A percentile compares a stretch with the other conserved stretches of the same genome.
Evolutionary conservation across 2,113 vertebrate species (phyloP).

Genomic region (Callipepla squamata): DNA sequence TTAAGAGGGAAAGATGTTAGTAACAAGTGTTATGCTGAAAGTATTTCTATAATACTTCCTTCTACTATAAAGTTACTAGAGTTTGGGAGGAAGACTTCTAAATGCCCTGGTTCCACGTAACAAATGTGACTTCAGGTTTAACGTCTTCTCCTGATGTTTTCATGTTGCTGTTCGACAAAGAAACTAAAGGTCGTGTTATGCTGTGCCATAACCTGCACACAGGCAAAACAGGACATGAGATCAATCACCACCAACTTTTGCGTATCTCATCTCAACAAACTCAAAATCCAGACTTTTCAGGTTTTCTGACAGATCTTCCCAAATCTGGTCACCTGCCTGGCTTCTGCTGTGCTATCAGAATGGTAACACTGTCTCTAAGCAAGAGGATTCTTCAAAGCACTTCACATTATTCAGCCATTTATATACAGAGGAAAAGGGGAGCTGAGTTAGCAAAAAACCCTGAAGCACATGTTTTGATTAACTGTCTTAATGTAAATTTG

Average conservation of each 20-base stretch:
- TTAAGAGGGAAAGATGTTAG: background rate
- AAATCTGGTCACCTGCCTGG: background rate
- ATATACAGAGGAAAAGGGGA: background rate
- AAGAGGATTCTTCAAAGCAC: background rate
- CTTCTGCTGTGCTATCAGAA: background rate
- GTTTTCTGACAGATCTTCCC: background rate
- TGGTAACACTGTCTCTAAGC: background rate
- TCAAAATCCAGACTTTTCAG: background rate
- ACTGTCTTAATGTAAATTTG: slow-evolving; percentile 22
- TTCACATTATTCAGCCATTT: background rate
- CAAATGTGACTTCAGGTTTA: fast-evolving
- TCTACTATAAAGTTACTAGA: background rate
- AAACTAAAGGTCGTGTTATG: background rate
- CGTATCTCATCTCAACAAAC: background rate
- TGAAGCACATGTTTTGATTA: slow-evolving; percentile 1
- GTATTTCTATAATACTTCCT: background rate
- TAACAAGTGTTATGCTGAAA: background rate
- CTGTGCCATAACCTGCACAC: fast-evolving
- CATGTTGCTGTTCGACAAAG: background rate
- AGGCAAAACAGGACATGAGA: background rate
- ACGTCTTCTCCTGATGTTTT: background rate
- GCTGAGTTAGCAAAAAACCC: background rate
- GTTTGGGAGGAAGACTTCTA: background rate
- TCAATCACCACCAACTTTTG: background rate
- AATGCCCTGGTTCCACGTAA: background rate